phyloP scores from a whole-genome alignment of 2,113 vertebrate species.

The Melierax canorus region DNA sequence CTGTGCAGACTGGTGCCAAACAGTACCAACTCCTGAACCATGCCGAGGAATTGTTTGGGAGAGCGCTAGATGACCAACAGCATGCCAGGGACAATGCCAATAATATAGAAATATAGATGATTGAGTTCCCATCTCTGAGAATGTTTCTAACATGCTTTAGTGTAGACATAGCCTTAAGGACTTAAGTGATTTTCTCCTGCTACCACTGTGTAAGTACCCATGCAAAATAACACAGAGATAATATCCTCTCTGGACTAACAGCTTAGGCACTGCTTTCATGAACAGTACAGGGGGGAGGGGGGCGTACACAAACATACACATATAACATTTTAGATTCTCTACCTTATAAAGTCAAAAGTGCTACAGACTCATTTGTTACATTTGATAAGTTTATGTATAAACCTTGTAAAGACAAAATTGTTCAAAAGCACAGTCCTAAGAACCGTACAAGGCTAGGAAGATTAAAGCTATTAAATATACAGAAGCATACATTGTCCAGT shows the following conservation, averaged over 20 bases:
- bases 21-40: neutral
- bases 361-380: neutral
- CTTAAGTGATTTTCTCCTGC: neutral
- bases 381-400: neutral
- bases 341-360: neutral
- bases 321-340: neutral
- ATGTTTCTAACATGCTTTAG: neutral
- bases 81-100: neutral
- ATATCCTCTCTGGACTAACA: neutral
- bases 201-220: neutral
- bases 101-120: neutral
- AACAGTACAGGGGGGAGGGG: fast-evolving
- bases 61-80: neutral
- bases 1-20: neutral
- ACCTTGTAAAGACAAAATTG: neutral
- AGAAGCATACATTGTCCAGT: neutral
- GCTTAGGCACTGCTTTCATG: neutral
- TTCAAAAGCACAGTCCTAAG: neutral
- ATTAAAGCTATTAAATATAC: neutral
- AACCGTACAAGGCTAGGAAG: neutral
- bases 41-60: neutral
- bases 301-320: neutral
- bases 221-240: neutral
- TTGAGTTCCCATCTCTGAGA: neutral
- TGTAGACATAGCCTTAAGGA: neutral